Conservation (phyloP, 2,888 invertebrate species). For the Drosophila cognata region DNA sequence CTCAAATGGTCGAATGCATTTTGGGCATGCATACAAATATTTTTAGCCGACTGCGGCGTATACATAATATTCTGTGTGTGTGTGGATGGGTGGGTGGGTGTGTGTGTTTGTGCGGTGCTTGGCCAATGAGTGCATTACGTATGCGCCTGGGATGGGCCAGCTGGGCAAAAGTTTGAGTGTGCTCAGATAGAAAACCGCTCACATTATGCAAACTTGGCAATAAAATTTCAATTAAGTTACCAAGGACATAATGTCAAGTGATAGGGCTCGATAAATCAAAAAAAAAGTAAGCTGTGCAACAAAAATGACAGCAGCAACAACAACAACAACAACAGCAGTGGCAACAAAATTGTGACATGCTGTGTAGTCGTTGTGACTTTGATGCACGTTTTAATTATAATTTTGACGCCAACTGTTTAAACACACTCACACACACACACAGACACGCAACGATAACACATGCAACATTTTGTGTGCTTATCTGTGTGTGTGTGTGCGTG, state of each 20-base stretch:
- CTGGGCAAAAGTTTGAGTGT: conserved; percentile 25
- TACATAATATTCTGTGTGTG: conserved; percentile 44
- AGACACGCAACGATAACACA: conserved; percentile 41
- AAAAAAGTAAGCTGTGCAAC: conserved; percentile 13
- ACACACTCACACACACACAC: conserved; percentile 49
- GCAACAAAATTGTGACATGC: conserved; percentile 73
- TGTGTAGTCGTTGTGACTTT: conserved; percentile 72
- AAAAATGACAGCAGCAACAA: conserved; percentile 13
- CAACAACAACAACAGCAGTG: conserved; percentile 21
- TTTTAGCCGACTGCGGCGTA: conserved; percentile 56
- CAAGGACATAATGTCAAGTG: conserved; percentile 78
- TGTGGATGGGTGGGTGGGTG: not conserved
- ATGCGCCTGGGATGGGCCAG: conserved; percentile 48
- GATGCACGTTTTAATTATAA: conserved; percentile 82
- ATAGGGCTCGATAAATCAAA: conserved; percentile 56
- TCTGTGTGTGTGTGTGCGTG: conserved; percentile 30
- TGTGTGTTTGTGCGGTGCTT: not conserved
- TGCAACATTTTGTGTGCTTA: conserved; percentile 6
- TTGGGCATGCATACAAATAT: conserved; percentile 1
- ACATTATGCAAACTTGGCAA: conserved; percentile 80
- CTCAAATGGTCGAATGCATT: conserved; percentile 32
- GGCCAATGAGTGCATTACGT: conserved; percentile 56
- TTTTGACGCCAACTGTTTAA: conserved; percentile 82
- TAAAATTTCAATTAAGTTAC: conserved; percentile 79
- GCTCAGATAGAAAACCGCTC: conserved; percentile 24